phyloP scores from a whole-genome alignment of 2,888 invertebrate genomes.

The Hyppa rectilinea region DNA sequence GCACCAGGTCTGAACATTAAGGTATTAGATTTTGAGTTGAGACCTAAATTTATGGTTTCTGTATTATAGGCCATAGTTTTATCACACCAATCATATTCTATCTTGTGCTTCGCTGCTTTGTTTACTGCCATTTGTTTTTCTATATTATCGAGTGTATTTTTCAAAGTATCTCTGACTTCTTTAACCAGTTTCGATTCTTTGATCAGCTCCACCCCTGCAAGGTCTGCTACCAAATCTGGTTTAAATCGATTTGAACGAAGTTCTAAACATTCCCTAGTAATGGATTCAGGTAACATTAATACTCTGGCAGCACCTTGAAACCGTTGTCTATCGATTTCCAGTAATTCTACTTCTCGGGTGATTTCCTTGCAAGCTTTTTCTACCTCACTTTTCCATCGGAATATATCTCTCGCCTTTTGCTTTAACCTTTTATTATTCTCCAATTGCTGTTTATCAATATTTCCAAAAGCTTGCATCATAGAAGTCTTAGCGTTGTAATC shows the following conservation, averaged over 20 bases:
- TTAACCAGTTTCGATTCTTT: constrained; percentile 93
- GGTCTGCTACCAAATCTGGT: constrained; percentile 94
- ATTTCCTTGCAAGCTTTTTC: constrained; percentile 93
- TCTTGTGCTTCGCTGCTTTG: constrained; percentile 94
- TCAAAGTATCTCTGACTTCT: constrained; percentile 92
- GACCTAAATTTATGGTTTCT: constrained; percentile 92
- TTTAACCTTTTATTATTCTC: constrained; percentile 92
- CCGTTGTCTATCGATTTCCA: constrained; percentile 93
- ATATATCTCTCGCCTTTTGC: constrained; percentile 92
- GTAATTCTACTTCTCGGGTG: constrained; percentile 92
- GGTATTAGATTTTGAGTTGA: constrained; percentile 93
- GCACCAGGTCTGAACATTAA: constrained; percentile 95
- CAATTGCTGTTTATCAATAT: constrained; percentile 92
- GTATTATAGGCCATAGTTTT: constrained; percentile 95
- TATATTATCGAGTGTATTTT: constrained; percentile 92
- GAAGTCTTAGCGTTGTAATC: constrained; percentile 92
- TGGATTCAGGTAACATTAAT: constrained; percentile 93
- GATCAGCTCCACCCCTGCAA: constrained; percentile 94
- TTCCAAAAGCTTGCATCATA: constrained; percentile 92
- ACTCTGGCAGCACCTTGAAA: constrained; percentile 93
- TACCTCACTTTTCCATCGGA: constrained; percentile 94
- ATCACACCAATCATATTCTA: constrained; percentile 98
- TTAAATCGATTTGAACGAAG: constrained; percentile 92
- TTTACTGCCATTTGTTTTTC: constrained; percentile 93
- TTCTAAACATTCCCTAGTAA: constrained; percentile 94